Evolutionary conservation across 2,797 vertebrate species (phyloP).

Genomic region (Antrozous pallidus): DNA sequence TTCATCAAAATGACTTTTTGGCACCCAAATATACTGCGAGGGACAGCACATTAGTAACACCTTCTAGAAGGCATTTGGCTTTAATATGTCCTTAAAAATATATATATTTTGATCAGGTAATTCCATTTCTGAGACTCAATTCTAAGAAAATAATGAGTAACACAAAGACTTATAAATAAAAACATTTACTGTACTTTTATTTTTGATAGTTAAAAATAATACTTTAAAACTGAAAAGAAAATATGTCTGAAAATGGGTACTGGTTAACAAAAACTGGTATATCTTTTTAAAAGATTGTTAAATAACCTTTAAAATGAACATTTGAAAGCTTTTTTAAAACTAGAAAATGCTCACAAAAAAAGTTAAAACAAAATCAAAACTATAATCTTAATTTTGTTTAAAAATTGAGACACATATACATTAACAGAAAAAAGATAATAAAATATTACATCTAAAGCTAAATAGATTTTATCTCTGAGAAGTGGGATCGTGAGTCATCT

Average conservation of each 20-base stretch:
- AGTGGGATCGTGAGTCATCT: background rate
- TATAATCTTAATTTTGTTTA: background rate
- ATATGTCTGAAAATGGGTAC: background rate
- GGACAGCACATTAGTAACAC: background rate
- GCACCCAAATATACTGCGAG: background rate
- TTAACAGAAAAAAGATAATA: background rate
- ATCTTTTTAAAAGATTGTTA: background rate
- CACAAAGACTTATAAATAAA: background rate
- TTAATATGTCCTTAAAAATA: background rate
- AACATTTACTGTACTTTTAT: background rate
- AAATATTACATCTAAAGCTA: background rate
- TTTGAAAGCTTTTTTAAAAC: background rate
- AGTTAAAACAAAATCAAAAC: background rate
- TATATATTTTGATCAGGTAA: background rate
- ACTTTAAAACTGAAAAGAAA: conserved; percentile 17
- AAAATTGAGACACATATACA: background rate
- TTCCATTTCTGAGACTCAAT: background rate
- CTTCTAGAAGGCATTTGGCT: background rate
- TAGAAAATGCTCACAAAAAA: background rate
- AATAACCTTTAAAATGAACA: background rate
- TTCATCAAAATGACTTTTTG: background rate
- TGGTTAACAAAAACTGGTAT: background rate
- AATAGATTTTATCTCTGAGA: background rate
- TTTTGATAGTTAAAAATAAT: background rate
- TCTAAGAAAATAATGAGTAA: background rate